phyloP scores from a whole-genome alignment of 2,113 vertebrate species.

The Varanus komodoensis region DNA sequence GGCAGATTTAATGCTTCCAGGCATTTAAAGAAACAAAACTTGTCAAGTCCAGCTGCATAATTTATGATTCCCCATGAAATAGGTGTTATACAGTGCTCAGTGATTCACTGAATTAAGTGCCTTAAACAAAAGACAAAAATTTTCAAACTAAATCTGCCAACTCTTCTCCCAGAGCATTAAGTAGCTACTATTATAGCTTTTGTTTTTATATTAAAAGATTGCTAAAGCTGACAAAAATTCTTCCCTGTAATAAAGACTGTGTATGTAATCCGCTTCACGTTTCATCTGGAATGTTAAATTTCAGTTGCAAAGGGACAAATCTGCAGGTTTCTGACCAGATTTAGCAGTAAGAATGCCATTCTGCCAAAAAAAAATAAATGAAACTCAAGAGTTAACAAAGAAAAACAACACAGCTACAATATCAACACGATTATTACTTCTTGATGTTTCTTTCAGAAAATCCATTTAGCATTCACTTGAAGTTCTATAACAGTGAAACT shows the following conservation, averaged over 20 bases:
- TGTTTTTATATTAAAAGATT: slow-evolving; percentile 30
- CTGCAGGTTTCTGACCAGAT: slow-evolving; percentile 43
- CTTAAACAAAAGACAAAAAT: slow-evolving; percentile 40
- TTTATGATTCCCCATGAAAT: slow-evolving; percentile 56
- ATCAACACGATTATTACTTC: slow-evolving; percentile 37
- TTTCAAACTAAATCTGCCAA: slow-evolving; percentile 34
- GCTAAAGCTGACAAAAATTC: slow-evolving; percentile 1
- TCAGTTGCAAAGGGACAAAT: slow-evolving; percentile 15
- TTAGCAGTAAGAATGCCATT: slow-evolving; percentile 29
- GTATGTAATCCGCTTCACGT: slow-evolving; percentile 10
- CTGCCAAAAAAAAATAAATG: slow-evolving; percentile 50
- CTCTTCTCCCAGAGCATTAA: slow-evolving; percentile 7
- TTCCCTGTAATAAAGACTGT: slow-evolving; percentile 13
- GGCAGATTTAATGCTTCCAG: slow-evolving; percentile 60
- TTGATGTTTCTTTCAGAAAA: slow-evolving; percentile 35
- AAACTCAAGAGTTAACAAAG: slow-evolving; percentile 26
- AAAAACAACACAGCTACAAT: slow-evolving; percentile 34
- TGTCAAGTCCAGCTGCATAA: slow-evolving; percentile 57
- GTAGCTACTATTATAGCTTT: not conserved
- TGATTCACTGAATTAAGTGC: slow-evolving; percentile 42
- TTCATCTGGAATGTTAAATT: slow-evolving; percentile 40
- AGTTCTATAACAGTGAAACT: slow-evolving; percentile 10
- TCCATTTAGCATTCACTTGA: not conserved
- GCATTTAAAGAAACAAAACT: slow-evolving; percentile 43
- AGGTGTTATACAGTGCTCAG: slow-evolving; percentile 11